Evolutionary conservation across 2,888 invertebrate species (phyloP).

Genomic region (Pyrrhosoma nymphula): DNA sequence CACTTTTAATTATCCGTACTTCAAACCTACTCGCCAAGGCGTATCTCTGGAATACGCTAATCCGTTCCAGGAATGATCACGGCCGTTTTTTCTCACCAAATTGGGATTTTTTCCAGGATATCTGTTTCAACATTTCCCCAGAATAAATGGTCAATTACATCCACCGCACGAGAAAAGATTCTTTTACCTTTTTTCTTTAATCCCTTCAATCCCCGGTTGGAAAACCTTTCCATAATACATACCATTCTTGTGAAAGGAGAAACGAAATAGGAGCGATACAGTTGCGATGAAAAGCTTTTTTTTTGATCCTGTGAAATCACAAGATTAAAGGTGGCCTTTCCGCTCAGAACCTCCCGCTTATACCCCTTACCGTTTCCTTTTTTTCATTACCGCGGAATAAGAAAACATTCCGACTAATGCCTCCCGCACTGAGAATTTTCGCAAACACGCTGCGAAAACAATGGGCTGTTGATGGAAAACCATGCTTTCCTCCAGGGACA

Average conservation of each 20-base stretch:
- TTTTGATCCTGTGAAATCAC: background rate
- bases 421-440: background rate
- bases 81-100: too few relatives aligned
- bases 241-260: background rate
- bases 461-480: background rate
- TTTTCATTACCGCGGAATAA: too few relatives aligned
- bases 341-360: background rate
- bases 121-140: background rate
- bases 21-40: background rate
- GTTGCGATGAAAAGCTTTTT: background rate
- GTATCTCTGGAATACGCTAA: background rate
- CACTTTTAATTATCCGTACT: background rate
- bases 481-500: background rate
- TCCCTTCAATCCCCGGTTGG: background rate
- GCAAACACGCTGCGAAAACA: background rate
- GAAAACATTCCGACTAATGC: background rate
- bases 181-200: background rate
- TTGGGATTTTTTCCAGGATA: too few relatives aligned
- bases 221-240: background rate
- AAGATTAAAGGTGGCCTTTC: background rate
- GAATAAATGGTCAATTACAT: background rate
- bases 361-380: background rate
- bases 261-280: background rate
- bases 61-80: too few relatives aligned
- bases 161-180: background rate